A percentile compares a stretch with the other conserved stretches of the same genome.
Evolutionary conservation across 2,113 vertebrate genomes (phyloP).

Genomic region (Pseudorectes ferrugineus): DNA sequence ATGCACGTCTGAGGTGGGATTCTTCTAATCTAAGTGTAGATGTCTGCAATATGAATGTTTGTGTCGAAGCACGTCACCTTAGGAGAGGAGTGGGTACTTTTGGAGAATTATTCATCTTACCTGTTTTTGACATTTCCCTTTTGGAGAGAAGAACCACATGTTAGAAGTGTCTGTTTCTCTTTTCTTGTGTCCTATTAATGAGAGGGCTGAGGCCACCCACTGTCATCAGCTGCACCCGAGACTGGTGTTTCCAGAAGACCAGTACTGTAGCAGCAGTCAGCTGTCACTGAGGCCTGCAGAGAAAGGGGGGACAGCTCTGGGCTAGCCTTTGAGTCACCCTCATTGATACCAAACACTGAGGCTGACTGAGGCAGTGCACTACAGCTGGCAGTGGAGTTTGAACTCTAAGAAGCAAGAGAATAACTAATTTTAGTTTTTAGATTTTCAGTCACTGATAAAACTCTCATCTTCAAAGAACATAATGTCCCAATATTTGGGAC

Average conservation of each 20-base stretch:
- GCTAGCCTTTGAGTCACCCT: neutral
- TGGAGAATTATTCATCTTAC: neutral
- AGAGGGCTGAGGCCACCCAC: neutral
- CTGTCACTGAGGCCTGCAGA: neutral
- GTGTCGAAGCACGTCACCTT: neutral
- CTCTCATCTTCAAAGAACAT: neutral
- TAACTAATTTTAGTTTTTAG: neutral
- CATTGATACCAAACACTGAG: neutral
- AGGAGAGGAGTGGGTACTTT: neutral
- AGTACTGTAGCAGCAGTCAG: neutral
- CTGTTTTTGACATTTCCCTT: neutral
- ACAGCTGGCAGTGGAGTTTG: neutral
- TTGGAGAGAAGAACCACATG: neutral
- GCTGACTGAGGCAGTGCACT: neutral
- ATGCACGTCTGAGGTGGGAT: neutral
- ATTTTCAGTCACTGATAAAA: neutral
- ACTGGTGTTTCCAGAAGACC: neutral
- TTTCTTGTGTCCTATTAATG: neutral
- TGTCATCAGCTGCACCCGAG: neutral
- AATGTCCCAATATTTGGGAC: neutral
- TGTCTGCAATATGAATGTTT: neutral
- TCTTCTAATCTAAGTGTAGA: neutral
- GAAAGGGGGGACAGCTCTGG: neutral
- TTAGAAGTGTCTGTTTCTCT: neutral
- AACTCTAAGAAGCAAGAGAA: neutral